Evolutionary conservation across 2,888 invertebrate genomes (phyloP).

Genomic region (Caenorhabditis becei): DNA sequence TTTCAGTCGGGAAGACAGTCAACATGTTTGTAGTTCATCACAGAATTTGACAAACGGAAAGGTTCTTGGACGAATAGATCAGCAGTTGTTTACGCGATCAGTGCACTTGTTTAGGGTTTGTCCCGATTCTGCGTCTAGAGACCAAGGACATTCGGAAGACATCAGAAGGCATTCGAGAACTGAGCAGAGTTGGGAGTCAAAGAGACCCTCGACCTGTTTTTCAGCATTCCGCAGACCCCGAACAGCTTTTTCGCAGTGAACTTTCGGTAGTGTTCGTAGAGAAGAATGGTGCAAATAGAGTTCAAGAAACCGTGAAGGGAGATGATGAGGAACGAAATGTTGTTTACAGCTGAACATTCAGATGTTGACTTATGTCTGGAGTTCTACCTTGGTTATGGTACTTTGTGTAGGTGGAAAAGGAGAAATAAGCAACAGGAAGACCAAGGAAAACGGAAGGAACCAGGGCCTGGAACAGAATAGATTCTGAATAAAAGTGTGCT

Average conservation of each 20-base stretch:
- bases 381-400: not conserved
- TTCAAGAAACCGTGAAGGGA: not conserved
- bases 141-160: not conserved
- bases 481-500: too few species aligned
- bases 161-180: not conserved
- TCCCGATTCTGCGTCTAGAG: not conserved
- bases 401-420: not conserved
- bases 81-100: not conserved
- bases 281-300: not conserved
- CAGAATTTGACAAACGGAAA: slow-evolving; percentile 2
- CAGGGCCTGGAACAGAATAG: not conserved
- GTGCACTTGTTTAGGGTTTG: slow-evolving; percentile 1
- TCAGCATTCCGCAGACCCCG: too few species aligned
- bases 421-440: not conserved
- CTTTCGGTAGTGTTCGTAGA: slow-evolving; percentile 2
- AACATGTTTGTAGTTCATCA: not conserved
- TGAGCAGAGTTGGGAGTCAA: too few species aligned
- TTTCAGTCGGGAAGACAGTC: not conserved
- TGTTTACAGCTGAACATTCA: not conserved
- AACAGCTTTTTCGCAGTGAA: not conserved
- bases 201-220: too few species aligned
- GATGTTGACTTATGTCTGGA: not conserved
- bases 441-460: not conserved
- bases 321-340: slow-evolving; percentile 4
- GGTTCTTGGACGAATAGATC: not conserved